Base-by-base conservation (phyloP, 1,140 invertebrate genomes). In the Phthorimaea operculella region DNA sequence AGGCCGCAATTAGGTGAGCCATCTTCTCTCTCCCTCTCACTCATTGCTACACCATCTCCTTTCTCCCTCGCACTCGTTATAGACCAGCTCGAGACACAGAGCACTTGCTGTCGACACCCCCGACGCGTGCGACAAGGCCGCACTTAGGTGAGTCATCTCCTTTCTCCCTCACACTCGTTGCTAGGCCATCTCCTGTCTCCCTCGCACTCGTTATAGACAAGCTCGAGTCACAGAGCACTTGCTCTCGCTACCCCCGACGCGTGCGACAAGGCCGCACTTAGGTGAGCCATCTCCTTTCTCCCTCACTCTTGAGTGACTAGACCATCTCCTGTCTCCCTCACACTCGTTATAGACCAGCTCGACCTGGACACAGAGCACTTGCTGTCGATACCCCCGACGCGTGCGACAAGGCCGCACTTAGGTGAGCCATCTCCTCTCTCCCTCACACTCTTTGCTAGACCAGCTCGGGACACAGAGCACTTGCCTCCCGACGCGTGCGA, bases 111-210 rank as follows among this genome's bases (percentile, higher is more conserved):
- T 93, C 67, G 94, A 96, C 85, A 93, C 92, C 72, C 92, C 93
- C 65, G 94, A 96, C 75, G 94, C 94, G 55, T 94, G 93, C 75
- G 93, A 95, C 83, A 94, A 94, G 83, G 94, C 94, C 83, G 93
- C 93, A 58, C 87, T 93, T 77, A 92, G 93, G 21, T 28, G 21
- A 28, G 21, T 28, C 21, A 28, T 28, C 21, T 28, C 6, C 21
- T 28, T 6, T 28, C 21, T 28, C 21, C 6, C 21, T 28, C 21
- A 28, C 6, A 28, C 21, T 28, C 21, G 21, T n/a, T n/a, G n/a
- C n/a, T n/a, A n/a, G n/a, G n/a, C n/a, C n/a, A n/a, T n/a, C n/a
- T n/a, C n/a, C n/a, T n/a, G n/a, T n/a, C n/a, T n/a, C n/a, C n/a
- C n/a, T n/a, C n/a, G n/a, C n/a, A n/a, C 21, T n/a, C n/a, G 72